Evolutionary conservation across 2,797 vertebrate genomes (phyloP), one percentile per base, ranked within the genome.

Genomic region (Platyrinchus mystaceus): DNA sequence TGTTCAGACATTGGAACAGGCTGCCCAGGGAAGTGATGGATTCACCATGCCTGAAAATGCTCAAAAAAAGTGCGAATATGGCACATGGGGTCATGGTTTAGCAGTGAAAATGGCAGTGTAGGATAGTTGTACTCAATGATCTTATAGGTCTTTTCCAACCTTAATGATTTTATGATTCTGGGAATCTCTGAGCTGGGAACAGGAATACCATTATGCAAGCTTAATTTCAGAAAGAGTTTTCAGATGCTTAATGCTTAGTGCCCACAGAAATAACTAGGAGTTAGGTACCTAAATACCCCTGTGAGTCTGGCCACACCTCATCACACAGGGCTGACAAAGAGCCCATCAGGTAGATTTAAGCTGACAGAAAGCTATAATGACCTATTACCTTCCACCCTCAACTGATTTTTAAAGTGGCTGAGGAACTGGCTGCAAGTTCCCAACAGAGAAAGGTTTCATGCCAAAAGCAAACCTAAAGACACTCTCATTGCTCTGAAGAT

Each of bases 321-420:
- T 89, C 91, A 93, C 69, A 67, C 50, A 76, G 28, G 39, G 28
- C 28, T 95, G 91, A 92, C 52, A 92, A 93, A 89, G 50, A 71
- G 27, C 34, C 79, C 69, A 86, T 86, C 73, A 39, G n/a, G 24
- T 56, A 81, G 89, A 93, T 93, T 94, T 84, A 93, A 88, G 67
- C 16, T 59, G 82, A 86, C 41, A 63, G 76, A 84, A 96, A 91
- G 14, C 34, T 63, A 46, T 95, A 86, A 94, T 52, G 66, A 89
- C 59, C 56, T 81, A 80, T 74, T 87, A 85, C 34, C 43, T 84
- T 87, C 68, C 86, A 95, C 41, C 44, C 79, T 67, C 76, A 84
- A 66, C 55, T 73, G 66, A 78, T 66, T 92, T 95, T 87, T 81
- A 86, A 78, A 92, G 69, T 32, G 69, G 37, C 16, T 0, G 0